Percentiles rank a stretch among this genome's conserved stretches.
phyloP scores from a whole-genome alignment of 2,797 vertebrate genomes.

The Lepus oiostolus region DNA sequence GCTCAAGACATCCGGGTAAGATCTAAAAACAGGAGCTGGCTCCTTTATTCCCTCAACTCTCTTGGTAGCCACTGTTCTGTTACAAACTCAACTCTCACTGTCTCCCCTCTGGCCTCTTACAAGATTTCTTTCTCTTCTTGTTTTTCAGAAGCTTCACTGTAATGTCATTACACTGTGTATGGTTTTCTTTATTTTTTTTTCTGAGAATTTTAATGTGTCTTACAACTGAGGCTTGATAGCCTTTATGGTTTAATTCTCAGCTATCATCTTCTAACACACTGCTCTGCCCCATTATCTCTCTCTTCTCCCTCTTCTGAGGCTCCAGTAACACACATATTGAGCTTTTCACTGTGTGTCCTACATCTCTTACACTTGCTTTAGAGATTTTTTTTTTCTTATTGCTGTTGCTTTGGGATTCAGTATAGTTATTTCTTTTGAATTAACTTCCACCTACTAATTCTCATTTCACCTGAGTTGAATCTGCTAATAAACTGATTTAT shows the following conservation, averaged over 20 bases:
- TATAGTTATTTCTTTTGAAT: background rate
- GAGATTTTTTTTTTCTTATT: slow-evolving; percentile 7
- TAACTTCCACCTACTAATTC: slow-evolving; percentile 25
- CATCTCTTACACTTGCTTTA: background rate
- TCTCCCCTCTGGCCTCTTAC: background rate
- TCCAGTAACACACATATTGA: background rate
- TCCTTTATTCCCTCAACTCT: slow-evolving; percentile 2
- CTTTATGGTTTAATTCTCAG: background rate
- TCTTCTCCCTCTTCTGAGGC: background rate
- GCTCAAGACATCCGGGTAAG: background rate
- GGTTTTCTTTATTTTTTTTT: slow-evolving; percentile 30
- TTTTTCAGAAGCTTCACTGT: slow-evolving; percentile 5
- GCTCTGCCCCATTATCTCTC: background rate
- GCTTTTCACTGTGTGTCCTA: background rate
- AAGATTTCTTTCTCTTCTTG: background rate
- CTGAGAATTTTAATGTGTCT: background rate
- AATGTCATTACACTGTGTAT: background rate
- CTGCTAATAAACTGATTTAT: background rate
- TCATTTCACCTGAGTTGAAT: slow-evolving; percentile 7
- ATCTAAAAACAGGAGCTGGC: background rate
- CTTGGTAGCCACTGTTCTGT: background rate
- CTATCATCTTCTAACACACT: background rate
- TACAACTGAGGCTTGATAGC: background rate
- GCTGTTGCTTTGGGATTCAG: background rate
- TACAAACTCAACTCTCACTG: background rate